Evolutionary conservation across 2,888 invertebrate genomes (phyloP), one percentile per base, ranked within the genome.

Genomic region (Tachina grossa): DNA sequence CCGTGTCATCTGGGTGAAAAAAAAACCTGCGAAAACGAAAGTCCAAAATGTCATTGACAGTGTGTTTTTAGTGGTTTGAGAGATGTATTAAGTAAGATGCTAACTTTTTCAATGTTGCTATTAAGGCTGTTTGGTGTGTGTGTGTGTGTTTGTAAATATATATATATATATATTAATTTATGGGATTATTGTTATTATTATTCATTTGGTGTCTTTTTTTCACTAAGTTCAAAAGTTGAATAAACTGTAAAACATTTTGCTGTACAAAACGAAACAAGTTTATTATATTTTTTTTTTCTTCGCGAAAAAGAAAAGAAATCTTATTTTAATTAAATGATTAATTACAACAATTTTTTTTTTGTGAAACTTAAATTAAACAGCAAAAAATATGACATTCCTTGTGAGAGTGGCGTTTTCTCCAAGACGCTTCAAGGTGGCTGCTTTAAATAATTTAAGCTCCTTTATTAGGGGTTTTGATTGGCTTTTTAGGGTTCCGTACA

Each of bases 41-140:
- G 79, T 80, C 72, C 55, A 72, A 83, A 79, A 71, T 83, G 83
- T 85, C 85, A 83, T 80, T 85, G 85, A 85, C 85, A 85, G 75
- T 75, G 59, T 19, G 31, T 39, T 45, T 76, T 68, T 47, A 22
- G 31, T 41, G 41, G 63, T 57, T 77, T 59, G 66, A 57, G 66
- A 57, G 63, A 75, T 68, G 31, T 84, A 19, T 59, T 80, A 59
- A 61, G 68, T 80, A 59, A 61, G 68, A 75, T 51, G 41, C 51
- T 69, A 31, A 43, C 11, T 75, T 22, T 31, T 53, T 45, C 14
- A 41, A 45, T 57, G 57, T 41, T 13, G 43, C 13, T 49, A 45
- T 49, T 61, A 41, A 31, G 19, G 14, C 16, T 71, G 19, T 59
- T 59, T 22, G 8, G 2, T 14, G 49, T n/a, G 10, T 49, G 39